Base-by-base conservation (phyloP, 2,888 invertebrate genomes). In the Parnassius glacialis region DNA sequence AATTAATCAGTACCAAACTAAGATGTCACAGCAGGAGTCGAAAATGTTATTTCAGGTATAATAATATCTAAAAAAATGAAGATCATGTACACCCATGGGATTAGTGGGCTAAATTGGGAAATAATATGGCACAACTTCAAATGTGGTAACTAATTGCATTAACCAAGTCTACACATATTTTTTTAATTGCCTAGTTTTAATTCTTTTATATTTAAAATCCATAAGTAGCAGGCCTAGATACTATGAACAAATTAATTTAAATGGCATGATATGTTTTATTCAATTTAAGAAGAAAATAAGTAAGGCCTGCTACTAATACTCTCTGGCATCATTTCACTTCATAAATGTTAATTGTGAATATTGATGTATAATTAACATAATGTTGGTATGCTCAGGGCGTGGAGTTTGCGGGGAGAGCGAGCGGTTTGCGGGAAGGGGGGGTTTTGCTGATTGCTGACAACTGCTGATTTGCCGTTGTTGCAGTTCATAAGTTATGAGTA, bases 331-430 rank as follows among this genome's bases (percentile, higher is more conserved):
- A 48, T 57, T 57, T 58, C 59, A 45, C 43, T 57, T 59, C 34
- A 25, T 60, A 44, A 65, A 57, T 52, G 52, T 25, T 63, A 47
- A 11, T 43, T 54, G 11, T 25, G 10, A 48, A 48, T 13, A 59
- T 54, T 63, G 50, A 67, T 80, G 71, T 78, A 80, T 80, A 77
- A 88, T 87, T 90, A 89, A 90, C 82, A 65, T 74, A 79, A 78
- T 89, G 88, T 90, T 89, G 87, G 87, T 90, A 87, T 90, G 90
- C 90, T 90, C 90, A 89, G 89, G 90, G 87, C 84, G 86, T 84
- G 89, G 86, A 83, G 90, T 76, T 84, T 77, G 81, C 82, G 85
- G 85, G 83, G 80, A 83, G 88, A 85, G 89, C 85, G 89, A 83
- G 85, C 85, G 85, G 77, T 84, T 84, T 75, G 85, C 83, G 84